Evolutionary conservation across 2,113 vertebrate species (phyloP).

Genomic region (Nycticebus coucang): DNA sequence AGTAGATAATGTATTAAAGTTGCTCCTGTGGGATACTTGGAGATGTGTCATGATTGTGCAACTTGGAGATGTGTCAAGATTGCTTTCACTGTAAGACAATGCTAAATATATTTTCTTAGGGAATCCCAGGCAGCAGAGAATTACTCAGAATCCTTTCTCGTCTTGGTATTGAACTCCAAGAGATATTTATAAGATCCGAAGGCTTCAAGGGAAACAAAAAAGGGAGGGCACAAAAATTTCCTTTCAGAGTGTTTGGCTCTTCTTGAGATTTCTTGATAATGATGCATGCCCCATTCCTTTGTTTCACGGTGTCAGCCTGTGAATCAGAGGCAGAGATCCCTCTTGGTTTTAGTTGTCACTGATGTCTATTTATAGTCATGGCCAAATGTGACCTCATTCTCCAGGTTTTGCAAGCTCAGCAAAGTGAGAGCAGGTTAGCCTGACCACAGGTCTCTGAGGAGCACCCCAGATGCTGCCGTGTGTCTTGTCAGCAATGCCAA

Average conservation of each 20-base stretch:
- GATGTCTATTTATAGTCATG: slow-evolving; percentile 72
- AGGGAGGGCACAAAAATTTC: not conserved
- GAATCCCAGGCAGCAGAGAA: not conserved
- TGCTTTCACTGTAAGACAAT: not conserved
- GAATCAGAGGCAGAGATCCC: slow-evolving; percentile 50
- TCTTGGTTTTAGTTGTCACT: slow-evolving; percentile 68
- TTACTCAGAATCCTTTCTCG: not conserved
- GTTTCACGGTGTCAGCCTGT: slow-evolving; percentile 45
- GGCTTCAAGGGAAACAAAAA: not conserved
- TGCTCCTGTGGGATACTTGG: not conserved
- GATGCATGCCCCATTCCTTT: not conserved
- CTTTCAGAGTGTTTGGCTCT: not conserved
- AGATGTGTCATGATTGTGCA: not conserved
- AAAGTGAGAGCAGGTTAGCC: slow-evolving; percentile 61
- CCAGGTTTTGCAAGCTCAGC: slow-evolving; percentile 72
- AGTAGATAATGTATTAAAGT: not conserved
- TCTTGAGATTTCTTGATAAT: not conserved
- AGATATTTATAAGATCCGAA: not conserved
- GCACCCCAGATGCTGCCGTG: slow-evolving; percentile 66
- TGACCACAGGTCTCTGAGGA: slow-evolving; percentile 71
- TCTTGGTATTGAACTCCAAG: slow-evolving; percentile 2
- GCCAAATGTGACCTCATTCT: slow-evolving; percentile 76
- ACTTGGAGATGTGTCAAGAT: not conserved
- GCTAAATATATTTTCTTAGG: not conserved
- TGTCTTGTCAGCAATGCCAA: slow-evolving; percentile 68